Base-by-base conservation (phyloP, 2,113 vertebrate genomes). In the Clarias gariepinus region DNA sequence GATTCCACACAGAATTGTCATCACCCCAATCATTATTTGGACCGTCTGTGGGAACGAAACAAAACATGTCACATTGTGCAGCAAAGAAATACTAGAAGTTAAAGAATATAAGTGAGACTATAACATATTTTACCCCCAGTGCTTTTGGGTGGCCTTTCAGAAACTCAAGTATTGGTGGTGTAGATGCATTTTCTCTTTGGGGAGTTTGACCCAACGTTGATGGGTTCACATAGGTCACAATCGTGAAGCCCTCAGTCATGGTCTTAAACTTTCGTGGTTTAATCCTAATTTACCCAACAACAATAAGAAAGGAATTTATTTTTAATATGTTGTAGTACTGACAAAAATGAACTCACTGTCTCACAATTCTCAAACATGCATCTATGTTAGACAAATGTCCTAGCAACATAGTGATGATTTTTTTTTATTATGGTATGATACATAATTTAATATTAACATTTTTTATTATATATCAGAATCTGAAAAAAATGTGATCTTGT, bases 1-100 rank as follows among this genome's bases (percentile, higher is more conserved):
- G 23, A 90, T 52, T 30, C 89, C 89, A 69, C 77, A 66, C 33
- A 90, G 16, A 3, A 89, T 66, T 3, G 64, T n/a, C 18, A 89
- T 21, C 47, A 71, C 15, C 0, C 87, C 84, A 55, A 78, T 84
- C 81, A 87, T 76, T 76, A 90, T 87, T 66, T 90, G 71, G 6
- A 85, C 52, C 4, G 33, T 81, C 89, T 90, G 81, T 77, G 6
- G 23, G 28, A 19, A 58, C 16, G 53, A 41, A 8, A 25, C 28
- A 64, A 25, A 77, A 57, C 3, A 12, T 1, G 11, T 41, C 18
- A 55, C 25, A 66, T 1, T 53, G 18, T 25, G 74, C 25, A n/a
- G 5, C 47, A 53, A 53, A 52, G 47, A 77, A 64, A n/a, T 64
- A 64, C 61, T 9, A 10, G 2, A n/a, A n/a, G 25, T 64, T 68